Base-by-base conservation (phyloP, 1,140 invertebrate genomes). In the Yoshiicerus persimilis region DNA sequence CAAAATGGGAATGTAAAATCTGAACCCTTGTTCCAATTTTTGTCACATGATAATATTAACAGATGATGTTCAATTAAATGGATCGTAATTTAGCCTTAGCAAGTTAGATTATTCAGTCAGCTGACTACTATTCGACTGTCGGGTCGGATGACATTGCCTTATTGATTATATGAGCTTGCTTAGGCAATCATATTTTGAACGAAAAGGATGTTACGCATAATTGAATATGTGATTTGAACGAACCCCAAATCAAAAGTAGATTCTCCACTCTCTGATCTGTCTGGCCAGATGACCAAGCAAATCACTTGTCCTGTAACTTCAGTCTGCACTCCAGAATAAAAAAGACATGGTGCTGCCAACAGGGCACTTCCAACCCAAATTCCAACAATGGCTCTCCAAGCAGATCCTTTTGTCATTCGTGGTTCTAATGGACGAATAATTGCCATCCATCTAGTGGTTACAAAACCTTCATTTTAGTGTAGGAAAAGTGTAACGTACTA, bases 351-450 rank as follows among this genome's bases (percentile, higher is more conserved):
- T 16, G 96, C 93, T 0, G 96, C 96, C 9, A 98, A 92, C 0
- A 96, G 92, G 91, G 95, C 95, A 41, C 96, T 97, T 11, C 95
- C 93, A 20, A 95, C 90, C 97, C 97, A 99, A 83, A 98, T 97
- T 38, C 95, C 93, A 20, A 94, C 92, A 70, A 98, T 96, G 86
- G 96, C 95, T 20, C 96, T 93, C 56, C 96, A 93, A 0, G 97
- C 97, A 70, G 95, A 95, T 3, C 94, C 94, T 88, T 96, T 95
- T 1, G 96, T 96, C 94, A 97, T 96, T 84, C 97, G 93, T 10
- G 96, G 96, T 89, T 96, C 94, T 87, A 98, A 93, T 3, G 97
- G 97, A 91, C 96, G 94, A 41, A 98, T 96, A 86, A 99, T 98
- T 9, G 97, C 98, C 92, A 97, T 95, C 92, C 98, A 98, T 92